Base-by-base conservation (phyloP, 2,888 invertebrate species). In the Drosophila neutralis region DNA sequence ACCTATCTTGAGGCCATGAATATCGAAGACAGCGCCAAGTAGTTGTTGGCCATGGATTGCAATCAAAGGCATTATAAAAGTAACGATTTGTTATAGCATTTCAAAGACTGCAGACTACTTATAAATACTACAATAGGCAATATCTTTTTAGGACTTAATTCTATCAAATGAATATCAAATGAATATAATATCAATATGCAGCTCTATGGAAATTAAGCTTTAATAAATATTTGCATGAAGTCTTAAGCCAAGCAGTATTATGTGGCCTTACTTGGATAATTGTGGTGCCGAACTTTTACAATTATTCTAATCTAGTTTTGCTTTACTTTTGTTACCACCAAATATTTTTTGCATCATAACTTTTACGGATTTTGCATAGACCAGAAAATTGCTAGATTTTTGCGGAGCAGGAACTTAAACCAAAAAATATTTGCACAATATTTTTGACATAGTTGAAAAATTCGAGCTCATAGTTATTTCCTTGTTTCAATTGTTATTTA, bases 11-110 rank as follows among this genome's bases (percentile, higher is more conserved):
- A 27, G 48, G 38, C n/a, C 13, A 8, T 36, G 40, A 58, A 75
- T 52, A 56, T 35, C 45, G n/a, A 57, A 53, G 54, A 45, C 69
- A 48, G 35, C 54, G 24, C 21, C 54, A 60, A 65, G 24, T 53
- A 67, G 29, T 33, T 52, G 8, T 40, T 49, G 33, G 36, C 40
- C 24, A 21, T 29, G 31, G 48, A 59, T 58, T 49, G 33, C 27
- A 62, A 71, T 56, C 62, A 64, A 59, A 36, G 36, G 42, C 49
- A 54, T 40, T 48, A 53, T 61, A 18, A n/a, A 51, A 35, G 35
- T 11, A 29, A 27, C 56, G 27, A 54, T 53, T 51, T 68, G 10
- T 48, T 45, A 11, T 48, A 51, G 38, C 33, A 40, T 38, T 21
- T 56, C 33, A 24, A 52, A 52, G 40, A 29, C 36, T 6, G 18